phyloP scores from a whole-genome alignment of 1,140 invertebrate species.

The Uloborus diversus region DNA sequence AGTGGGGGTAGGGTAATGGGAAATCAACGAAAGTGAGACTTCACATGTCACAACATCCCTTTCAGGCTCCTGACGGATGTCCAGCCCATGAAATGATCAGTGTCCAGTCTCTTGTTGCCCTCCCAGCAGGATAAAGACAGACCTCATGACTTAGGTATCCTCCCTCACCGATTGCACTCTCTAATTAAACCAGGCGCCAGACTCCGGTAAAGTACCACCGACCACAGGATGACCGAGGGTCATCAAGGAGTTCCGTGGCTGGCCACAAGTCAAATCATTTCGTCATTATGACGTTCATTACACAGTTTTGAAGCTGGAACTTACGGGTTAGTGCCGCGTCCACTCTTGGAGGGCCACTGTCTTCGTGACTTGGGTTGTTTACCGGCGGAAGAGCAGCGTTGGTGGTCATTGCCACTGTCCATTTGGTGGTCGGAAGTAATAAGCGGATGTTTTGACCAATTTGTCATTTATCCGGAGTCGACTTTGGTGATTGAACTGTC shows the following conservation, averaged over 20 bases:
- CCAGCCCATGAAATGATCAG: not conserved
- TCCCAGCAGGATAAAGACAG: not conserved
- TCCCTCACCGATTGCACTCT: not conserved
- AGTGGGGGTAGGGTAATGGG: too few relatives aligned
- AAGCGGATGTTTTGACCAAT: too few relatives aligned
- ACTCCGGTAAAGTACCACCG: not conserved
- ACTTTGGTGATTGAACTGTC: too few relatives aligned
- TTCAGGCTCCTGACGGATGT: not conserved
- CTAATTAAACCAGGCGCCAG: not conserved
- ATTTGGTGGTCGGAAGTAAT: not conserved
- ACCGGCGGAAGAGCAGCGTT: not conserved
- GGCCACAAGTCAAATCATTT: not conserved
- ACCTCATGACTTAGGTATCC: not conserved
- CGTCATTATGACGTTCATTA: conserved; percentile 6
- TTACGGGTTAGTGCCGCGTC: not conserved
- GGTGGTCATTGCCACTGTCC: not conserved
- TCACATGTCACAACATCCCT: conserved; percentile 3
- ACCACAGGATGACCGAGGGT: not conserved
- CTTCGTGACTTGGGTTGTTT: not conserved
- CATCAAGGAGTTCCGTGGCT: not conserved
- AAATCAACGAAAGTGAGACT: conserved; percentile 3
- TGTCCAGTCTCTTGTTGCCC: not conserved
- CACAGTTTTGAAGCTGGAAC: not conserved
- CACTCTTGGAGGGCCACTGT: not conserved
- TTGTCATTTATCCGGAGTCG: too few relatives aligned